A percentile compares a stretch with the other conserved stretches of the same genome.
These are phyloP conservation scores for Callinectes sapidus DNA, from an alignment of 2,888 invertebrate genomes.

Conservation along the genomic window DNA sequence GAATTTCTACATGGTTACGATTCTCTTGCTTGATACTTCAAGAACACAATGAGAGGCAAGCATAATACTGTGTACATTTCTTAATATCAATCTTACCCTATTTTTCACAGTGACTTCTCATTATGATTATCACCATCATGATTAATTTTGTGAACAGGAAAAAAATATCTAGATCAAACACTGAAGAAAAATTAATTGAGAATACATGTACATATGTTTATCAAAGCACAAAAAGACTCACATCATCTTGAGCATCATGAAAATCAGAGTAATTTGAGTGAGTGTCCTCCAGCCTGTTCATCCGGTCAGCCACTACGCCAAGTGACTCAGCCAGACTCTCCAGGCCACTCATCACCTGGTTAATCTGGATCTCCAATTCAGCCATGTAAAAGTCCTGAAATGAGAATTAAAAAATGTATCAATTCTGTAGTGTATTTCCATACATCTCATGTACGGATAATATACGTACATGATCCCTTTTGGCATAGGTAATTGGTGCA, in stretches of 20 bases:
- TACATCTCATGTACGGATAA: not conserved
- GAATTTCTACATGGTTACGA: too few species aligned
- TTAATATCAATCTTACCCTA: not conserved
- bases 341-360: constrained; percentile 49
- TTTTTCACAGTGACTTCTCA: too few species aligned
- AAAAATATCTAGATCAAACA: not conserved
- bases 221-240: not conserved
- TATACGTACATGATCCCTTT: not conserved
- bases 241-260: not conserved
- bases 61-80: not conserved
- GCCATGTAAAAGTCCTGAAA: constrained; percentile 62
- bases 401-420: not conserved
- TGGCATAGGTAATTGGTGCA: not conserved
- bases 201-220: not conserved
- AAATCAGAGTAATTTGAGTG: not conserved
- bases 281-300: constrained; percentile 36
- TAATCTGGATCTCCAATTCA: constrained; percentile 60
- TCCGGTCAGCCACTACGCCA: constrained; percentile 35
- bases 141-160: not conserved
- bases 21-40: too few species aligned
- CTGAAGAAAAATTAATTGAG: not conserved
- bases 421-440: not conserved
- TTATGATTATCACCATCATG: too few species aligned
- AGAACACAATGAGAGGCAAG: too few species aligned
- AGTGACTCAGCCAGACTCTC: constrained; percentile 53